Evolutionary conservation across 1,140 invertebrate species (phyloP).

Genomic region (Bursaphelenchus mucronatus): DNA sequence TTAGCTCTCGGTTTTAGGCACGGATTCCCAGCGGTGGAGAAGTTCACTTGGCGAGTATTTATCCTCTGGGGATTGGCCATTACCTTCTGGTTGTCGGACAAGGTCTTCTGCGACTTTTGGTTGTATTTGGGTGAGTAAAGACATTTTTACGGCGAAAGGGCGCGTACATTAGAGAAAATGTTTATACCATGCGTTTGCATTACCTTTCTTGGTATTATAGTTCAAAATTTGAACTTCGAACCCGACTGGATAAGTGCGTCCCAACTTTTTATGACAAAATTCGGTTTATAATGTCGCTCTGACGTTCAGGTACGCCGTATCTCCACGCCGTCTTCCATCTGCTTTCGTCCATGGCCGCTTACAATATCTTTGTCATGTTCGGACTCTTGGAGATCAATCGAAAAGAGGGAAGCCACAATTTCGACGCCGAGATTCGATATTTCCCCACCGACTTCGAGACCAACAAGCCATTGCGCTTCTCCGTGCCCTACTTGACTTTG

Average conservation of each 20-base stretch:
- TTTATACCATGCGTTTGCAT: too few species aligned
- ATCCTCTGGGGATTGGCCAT: constrained; percentile 49
- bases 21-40: constrained; percentile 47
- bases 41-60: constrained; percentile 45
- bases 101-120: constrained; percentile 56
- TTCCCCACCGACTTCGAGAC: constrained; percentile 24
- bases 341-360: constrained; percentile 30
- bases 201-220: background rate
- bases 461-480: background rate
- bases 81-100: constrained; percentile 52
- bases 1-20: constrained; percentile 33
- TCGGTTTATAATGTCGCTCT: too few species aligned
- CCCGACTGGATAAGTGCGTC: too few species aligned
- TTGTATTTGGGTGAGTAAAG: constrained; percentile 52
- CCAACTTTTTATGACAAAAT: too few species aligned
- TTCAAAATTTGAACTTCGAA: background rate
- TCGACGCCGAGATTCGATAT: constrained; percentile 35
- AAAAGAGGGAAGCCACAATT: constrained; percentile 41
- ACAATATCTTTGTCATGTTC: constrained; percentile 60
- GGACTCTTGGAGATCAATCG: constrained; percentile 53
- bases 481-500: constrained; percentile 22
- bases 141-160: too few species aligned
- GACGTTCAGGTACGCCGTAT: constrained; percentile 52
- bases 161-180: too few species aligned
- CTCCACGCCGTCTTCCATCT: constrained; percentile 58